Evolutionary conservation across 2,797 vertebrate genomes (phyloP).

Genomic region (Emys orbicularis): DNA sequence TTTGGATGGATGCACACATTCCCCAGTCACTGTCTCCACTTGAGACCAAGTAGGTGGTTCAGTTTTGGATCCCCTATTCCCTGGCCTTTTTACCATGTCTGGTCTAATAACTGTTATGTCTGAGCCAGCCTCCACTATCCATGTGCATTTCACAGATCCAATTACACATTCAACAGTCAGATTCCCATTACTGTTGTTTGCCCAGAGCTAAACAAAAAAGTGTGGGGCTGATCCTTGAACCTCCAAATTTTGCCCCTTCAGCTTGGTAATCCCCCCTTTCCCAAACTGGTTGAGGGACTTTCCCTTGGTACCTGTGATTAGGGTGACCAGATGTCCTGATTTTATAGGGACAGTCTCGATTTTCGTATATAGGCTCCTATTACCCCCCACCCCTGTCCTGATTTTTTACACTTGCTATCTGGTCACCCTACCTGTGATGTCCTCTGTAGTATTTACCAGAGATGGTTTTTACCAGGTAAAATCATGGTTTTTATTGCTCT

Average conservation of each 20-base stretch:
- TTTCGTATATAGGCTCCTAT: too few species aligned
- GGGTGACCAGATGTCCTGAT: too few species aligned
- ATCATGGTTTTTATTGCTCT: background rate
- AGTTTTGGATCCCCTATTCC: background rate
- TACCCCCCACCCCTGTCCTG: too few species aligned
- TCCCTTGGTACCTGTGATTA: too few species aligned
- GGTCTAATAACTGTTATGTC: background rate
- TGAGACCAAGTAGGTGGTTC: background rate
- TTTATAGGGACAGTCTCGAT: too few species aligned
- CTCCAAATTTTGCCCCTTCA: too few species aligned
- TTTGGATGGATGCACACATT: background rate
- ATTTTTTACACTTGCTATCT: too few species aligned
- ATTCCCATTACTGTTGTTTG: background rate
- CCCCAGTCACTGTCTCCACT: background rate
- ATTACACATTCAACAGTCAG: background rate
- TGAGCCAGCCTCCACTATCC: background rate
- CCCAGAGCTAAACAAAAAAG: background rate
- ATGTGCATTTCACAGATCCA: background rate
- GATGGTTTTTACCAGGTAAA: background rate
- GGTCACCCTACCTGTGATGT: too few species aligned
- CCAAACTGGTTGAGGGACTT: too few species aligned
- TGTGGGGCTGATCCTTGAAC: too few species aligned
- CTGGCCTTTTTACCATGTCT: background rate
- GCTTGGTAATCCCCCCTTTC: too few species aligned
- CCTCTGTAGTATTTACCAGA: too few species aligned